Conservation (phyloP, 2,113 vertebrate genomes). For the Solea solea region DNA sequence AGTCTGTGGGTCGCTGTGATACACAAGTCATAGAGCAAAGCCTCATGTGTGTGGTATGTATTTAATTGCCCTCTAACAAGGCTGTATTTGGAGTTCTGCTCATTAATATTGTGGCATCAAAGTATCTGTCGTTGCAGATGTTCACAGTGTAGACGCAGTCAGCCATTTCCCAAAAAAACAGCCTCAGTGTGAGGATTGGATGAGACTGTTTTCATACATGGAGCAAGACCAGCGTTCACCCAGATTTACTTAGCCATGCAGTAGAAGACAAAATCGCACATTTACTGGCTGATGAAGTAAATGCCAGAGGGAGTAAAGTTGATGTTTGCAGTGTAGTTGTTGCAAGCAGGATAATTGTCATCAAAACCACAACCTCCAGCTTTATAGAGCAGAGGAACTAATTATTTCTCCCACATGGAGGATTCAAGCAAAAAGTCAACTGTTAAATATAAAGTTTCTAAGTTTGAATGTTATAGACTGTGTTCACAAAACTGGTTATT, state of each 20-base stretch:
- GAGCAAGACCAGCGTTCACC: background rate
- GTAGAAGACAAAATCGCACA: background rate
- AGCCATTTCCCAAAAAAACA: constrained; percentile 15
- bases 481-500: no score
- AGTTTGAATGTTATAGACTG: no score
- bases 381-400: constrained; percentile 29
- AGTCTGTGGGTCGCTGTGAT: no score
- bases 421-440: background rate
- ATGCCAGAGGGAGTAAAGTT: background rate
- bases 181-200: background rate
- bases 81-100: constrained; percentile 19
- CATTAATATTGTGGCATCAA: constrained; percentile 39
- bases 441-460: background rate
- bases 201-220: background rate
- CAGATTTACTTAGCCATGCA: background rate
- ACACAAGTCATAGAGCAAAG: no score
- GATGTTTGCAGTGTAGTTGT: constrained; percentile 8
- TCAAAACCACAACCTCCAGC: constrained; percentile 7
- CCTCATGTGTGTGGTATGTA: background rate
- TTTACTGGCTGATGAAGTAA: background rate
- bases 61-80: constrained; percentile 23
- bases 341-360: background rate
- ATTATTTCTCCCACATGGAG: constrained; percentile 24
- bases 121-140: constrained; percentile 16
- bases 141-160: constrained; percentile 1